Base-by-base conservation (phyloP, 2,888 invertebrate genomes). In the Achlya flavicornis region DNA sequence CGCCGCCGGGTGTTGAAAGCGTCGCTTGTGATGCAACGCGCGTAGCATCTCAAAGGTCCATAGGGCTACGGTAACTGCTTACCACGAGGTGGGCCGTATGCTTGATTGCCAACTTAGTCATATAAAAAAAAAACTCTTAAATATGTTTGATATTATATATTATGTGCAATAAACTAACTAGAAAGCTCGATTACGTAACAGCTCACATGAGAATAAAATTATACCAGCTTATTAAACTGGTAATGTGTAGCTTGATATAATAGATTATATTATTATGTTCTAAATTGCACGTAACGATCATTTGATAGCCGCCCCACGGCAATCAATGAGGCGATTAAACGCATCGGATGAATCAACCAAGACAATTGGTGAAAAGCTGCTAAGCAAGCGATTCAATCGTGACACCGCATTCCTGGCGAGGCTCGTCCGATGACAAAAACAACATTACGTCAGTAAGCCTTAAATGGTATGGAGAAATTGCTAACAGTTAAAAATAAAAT, bases 361-460 rank as follows among this genome's bases (percentile, higher is more conserved):
- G 87, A 88, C 86, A 85, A 84, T 84, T 77, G 76, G 76, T 82
- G 83, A 86, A 86, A 86, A 87, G 84, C 84, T 81, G 84, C 72
- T 76, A 75, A 75, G 76, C 75, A 77, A 71, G 72, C 80, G 76
- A 72, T 76, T 83, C 83, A 53, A 53, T 78, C 82, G 81, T 76
- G 74, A 83, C 87, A 83, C 87, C 87, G 85, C 89, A 89, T 88
- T 89, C 88, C 78, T 79, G 46, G 64, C 61, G 66, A 76, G 74
- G 67, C 70, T 78, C 78, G 74, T 78, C 77, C 71, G 66, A 76
- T 64, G 66, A 71, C 74, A 79, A 83, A 82, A 80, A 80, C 77
- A 75, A 74, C 76, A 73, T 75, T 77, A 78, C 77, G 66, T 82
- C 75, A 77, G 64, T 60, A 64, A 6, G 46, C 66, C 62, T 57